These are phyloP conservation scores for Psophia crepitans DNA, from an alignment of 2,113 vertebrate genomes.

Conservation along the genomic window DNA sequence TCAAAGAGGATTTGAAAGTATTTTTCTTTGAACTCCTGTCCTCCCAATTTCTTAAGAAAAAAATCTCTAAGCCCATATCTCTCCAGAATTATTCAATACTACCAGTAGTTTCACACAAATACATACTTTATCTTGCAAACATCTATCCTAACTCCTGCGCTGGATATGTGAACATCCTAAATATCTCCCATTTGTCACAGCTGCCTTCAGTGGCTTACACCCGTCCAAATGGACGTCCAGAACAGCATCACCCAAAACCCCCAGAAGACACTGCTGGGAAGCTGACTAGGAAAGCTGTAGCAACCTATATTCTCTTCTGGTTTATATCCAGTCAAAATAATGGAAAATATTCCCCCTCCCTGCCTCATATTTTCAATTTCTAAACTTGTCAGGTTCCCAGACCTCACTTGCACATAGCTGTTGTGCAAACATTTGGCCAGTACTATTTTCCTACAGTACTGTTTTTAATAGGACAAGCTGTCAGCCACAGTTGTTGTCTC, in stretches of 20 bases:
- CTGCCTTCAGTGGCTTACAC: neutral
- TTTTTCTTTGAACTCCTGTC: neutral
- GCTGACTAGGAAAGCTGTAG: neutral
- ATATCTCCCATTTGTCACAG: neutral
- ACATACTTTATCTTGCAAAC: neutral
- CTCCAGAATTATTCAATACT: neutral
- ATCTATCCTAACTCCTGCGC: neutral
- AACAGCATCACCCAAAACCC: neutral
- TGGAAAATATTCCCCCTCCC: neutral
- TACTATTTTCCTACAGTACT: neutral
- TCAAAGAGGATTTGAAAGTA: neutral
- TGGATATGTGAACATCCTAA: neutral
- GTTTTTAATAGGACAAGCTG: neutral
- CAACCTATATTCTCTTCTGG: neutral
- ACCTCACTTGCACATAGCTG: neutral
- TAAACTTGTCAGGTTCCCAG: neutral
- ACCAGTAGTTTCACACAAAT: neutral
- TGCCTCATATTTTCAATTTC: neutral
- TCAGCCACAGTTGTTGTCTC: slow-evolving; percentile 3
- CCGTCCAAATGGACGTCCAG: neutral
- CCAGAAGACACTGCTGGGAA: neutral
- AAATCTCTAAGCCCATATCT: neutral
- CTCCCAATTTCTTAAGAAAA: neutral
- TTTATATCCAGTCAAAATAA: neutral
- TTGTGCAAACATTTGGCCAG: neutral